Evolutionary conservation across 2,797 vertebrate genomes (phyloP).

Genomic region (Brachyrhaphis roseni): DNA sequence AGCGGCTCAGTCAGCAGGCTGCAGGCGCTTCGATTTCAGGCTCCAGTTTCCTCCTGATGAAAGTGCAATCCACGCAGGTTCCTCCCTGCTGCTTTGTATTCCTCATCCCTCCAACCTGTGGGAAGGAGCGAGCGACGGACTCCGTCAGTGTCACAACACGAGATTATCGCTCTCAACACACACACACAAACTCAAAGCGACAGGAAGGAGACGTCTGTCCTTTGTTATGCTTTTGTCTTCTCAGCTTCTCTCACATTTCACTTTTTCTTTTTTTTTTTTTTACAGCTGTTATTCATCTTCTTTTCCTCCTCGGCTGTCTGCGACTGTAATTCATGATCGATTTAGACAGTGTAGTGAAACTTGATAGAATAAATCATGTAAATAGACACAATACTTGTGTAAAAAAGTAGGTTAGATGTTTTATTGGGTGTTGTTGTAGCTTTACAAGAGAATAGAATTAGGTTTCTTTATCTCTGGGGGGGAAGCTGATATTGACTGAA

Average conservation of each 20-base stretch:
- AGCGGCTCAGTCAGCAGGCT: conserved; percentile 36
- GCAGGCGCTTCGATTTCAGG: conserved; percentile 50
- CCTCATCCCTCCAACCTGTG: conserved; percentile 69
- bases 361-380: neutral
- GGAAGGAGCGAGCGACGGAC: conserved; percentile 62
- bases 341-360: neutral
- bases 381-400: neutral
- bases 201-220: conserved; percentile 47
- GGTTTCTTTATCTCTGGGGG: neutral
- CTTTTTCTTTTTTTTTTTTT: conserved; percentile 13
- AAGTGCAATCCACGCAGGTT: conserved; percentile 71
- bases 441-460: neutral
- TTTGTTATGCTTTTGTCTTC: conserved; percentile 46
- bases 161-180: conserved; percentile 64
- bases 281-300: neutral
- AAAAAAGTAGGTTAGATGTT: neutral
- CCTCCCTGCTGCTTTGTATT: conserved; percentile 70
- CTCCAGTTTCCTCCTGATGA: conserved; percentile 68
- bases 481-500: neutral
- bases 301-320: neutral
- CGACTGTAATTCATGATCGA: neutral
- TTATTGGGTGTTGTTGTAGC: no score
- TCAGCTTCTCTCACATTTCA: conserved; percentile 53
- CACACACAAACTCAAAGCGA: conserved; percentile 44
- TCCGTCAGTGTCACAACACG: conserved; percentile 62